Conservation (phyloP, 2,888 invertebrate genomes). For the Ceramica pisi region DNA sequence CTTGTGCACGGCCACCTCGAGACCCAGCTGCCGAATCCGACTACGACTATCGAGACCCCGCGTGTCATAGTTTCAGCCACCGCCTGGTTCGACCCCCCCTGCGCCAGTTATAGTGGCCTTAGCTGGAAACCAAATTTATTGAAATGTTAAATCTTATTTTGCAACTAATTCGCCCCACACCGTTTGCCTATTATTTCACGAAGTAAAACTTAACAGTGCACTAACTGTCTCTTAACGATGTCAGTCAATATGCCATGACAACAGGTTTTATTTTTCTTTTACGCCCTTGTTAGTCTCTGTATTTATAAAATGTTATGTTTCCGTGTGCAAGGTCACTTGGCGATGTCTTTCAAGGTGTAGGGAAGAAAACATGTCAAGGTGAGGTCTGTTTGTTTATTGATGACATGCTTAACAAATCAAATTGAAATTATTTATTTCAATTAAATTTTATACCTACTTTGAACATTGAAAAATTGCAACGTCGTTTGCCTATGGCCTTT, state of each 20-base stretch:
- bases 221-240: conserved; percentile 19
- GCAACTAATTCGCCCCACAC: neutral
- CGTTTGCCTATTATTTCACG: conserved; percentile 9
- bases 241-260: conserved; percentile 30
- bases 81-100: no score
- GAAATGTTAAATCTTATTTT: neutral
- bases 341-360: neutral
- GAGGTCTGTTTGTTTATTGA: conserved; percentile 2
- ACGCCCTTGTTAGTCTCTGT: conserved; percentile 9
- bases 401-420: neutral
- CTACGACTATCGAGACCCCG: no score
- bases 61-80: no score
- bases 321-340: neutral
- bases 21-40: no score
- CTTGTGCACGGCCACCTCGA: no score
- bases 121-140: no score
- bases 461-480: neutral
- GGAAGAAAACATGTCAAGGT: conserved; percentile 2
- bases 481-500: no score
- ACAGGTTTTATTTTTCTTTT: conserved; percentile 43
- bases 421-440: neutral
- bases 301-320: conserved; percentile 21
- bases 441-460: no score
- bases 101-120: no score
- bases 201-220: conserved; percentile 8